phyloP scores from a whole-genome alignment of 2,888 invertebrate genomes.

The Fissipunctia ypsillon region DNA sequence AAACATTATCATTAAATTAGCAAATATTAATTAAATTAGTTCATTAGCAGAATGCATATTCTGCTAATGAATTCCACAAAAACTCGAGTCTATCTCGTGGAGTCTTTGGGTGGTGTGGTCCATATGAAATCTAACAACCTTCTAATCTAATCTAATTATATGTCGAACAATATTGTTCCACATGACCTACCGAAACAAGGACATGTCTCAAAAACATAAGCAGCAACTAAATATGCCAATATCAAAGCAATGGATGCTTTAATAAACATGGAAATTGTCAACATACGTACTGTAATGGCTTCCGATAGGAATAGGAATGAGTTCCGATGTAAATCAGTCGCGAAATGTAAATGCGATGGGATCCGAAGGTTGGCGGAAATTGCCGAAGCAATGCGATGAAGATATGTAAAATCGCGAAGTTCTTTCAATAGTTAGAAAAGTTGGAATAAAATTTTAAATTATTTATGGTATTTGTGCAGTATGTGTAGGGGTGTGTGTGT shows the following conservation, averaged over 20 bases:
- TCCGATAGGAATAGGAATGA: slow-evolving; percentile 37
- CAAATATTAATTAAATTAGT: no score
- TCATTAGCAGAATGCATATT: no score
- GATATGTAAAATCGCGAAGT: slow-evolving; percentile 29
- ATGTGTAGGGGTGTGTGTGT: no score
- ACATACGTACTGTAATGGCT: slow-evolving; percentile 54
- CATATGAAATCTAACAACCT: no score
- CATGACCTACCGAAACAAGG: not conserved
- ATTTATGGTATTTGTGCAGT: not conserved
- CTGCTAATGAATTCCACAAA: no score
- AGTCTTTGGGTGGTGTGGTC: no score
- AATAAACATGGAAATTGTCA: slow-evolving; percentile 58
- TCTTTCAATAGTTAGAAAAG: slow-evolving; percentile 13
- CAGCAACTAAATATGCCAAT: slow-evolving; percentile 34
- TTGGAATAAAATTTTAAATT: slow-evolving; percentile 3
- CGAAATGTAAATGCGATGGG: slow-evolving; percentile 54
- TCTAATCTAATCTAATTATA: no score
- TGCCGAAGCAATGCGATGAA: slow-evolving; percentile 45
- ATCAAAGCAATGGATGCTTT: slow-evolving; percentile 31
- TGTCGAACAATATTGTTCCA: not conserved
- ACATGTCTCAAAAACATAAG: slow-evolving; percentile 28
- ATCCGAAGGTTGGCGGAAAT: slow-evolving; percentile 54
- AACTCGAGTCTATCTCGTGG: no score
- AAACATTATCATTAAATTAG: no score
- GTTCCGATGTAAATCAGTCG: slow-evolving; percentile 59